phyloP scores from a whole-genome alignment of 2,113 vertebrate genomes.

The Scalopus aquaticus region DNA sequence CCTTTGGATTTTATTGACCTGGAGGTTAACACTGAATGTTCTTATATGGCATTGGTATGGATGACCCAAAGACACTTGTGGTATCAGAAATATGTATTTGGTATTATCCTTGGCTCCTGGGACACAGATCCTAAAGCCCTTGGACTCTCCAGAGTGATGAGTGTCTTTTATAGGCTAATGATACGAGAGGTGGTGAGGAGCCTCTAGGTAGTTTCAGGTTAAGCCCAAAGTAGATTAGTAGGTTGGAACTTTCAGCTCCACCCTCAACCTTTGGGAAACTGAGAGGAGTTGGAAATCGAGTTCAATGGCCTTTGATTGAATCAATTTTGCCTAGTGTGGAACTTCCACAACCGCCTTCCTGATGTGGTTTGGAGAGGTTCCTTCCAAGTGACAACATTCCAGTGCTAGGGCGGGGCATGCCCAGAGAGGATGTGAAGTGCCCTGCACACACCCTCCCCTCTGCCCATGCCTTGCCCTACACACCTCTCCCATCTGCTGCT shows the following conservation, averaged over 20 bases:
- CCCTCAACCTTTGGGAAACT: neutral
- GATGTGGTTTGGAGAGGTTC: neutral
- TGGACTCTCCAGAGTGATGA: neutral
- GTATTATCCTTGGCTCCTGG: neutral
- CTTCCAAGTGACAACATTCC: rapidly evolving
- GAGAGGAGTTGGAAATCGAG: neutral
- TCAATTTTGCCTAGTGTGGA: neutral
- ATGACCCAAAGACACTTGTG: neutral
- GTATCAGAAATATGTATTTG: too few relatives aligned
- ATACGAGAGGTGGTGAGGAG: neutral
- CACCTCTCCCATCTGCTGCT: neutral
- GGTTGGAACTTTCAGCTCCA: neutral
- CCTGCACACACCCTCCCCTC: neutral
- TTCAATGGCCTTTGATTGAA: neutral
- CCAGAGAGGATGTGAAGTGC: neutral
- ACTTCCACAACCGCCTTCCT: neutral
- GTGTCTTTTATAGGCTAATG: neutral
- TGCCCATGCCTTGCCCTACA: neutral
- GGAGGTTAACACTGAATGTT: neutral
- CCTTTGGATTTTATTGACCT: too few relatives aligned
- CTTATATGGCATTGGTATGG: neutral
- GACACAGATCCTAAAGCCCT: neutral
- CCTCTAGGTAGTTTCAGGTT: neutral
- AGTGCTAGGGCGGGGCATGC: neutral
- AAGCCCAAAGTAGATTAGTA: neutral